A percentile compares a stretch with the other conserved stretches of the same genome.
phyloP scores from a whole-genome alignment of 2,797 vertebrate genomes.

The Gallinago nigripennis region DNA sequence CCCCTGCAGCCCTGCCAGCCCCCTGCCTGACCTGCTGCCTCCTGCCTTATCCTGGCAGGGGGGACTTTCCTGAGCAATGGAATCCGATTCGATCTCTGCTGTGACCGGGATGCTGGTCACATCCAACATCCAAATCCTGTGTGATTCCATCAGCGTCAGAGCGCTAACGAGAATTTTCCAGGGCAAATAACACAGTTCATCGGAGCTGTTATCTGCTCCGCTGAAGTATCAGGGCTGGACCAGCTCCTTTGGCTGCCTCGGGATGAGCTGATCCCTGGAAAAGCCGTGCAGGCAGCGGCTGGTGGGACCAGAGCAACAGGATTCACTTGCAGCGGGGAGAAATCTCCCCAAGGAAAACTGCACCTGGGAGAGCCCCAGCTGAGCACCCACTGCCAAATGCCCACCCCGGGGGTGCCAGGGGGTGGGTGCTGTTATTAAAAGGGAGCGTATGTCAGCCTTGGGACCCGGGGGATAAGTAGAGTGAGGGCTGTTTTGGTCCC shows the following conservation, averaged over 20 bases:
- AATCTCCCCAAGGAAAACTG: neutral
- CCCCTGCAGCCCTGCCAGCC: neutral
- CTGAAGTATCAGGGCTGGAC: neutral
- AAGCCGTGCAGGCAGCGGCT: neutral
- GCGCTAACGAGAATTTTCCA: neutral
- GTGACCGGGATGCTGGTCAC: neutral
- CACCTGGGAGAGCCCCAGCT: neutral
- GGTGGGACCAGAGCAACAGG: neutral
- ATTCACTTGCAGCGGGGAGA: neutral
- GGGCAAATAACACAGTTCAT: neutral
- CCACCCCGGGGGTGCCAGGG: neutral
- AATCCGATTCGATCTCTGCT: neutral
- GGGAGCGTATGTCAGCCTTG: neutral
- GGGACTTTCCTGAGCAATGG: neutral
- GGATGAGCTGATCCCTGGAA: neutral
- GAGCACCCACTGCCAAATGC: neutral
- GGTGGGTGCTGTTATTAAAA: neutral
- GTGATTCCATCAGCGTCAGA: neutral
- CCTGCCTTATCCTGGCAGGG: fast-evolving
- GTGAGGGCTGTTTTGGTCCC: neutral
- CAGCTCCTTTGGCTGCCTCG: neutral
- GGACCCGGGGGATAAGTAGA: neutral
- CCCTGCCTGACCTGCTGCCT: neutral
- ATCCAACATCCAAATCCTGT: neutral
- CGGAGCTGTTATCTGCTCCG: neutral